phyloP scores from a whole-genome alignment of 1,140 invertebrate species.

The Drosophila mauritiana region DNA sequence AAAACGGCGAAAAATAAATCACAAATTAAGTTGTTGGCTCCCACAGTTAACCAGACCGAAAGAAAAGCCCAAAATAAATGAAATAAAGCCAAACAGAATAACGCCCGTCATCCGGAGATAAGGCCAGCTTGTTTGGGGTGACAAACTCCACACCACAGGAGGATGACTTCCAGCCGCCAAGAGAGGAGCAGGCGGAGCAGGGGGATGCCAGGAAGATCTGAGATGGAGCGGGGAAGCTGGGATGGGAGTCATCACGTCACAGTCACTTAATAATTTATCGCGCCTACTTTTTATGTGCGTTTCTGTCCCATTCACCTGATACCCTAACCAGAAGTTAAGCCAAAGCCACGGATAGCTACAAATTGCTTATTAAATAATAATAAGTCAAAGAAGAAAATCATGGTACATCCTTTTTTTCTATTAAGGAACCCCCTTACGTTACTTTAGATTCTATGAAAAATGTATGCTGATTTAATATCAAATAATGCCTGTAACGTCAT shows the following conservation, averaged over 20 bases:
- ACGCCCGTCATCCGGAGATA: constrained; percentile 66
- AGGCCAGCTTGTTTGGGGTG: constrained; percentile 54
- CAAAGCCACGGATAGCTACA: not conserved
- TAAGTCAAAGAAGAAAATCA: not conserved
- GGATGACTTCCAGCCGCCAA: constrained; percentile 30
- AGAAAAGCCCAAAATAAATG: constrained; percentile 35
- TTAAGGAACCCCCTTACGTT: no score
- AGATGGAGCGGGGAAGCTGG: constrained; percentile 11
- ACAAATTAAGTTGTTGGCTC: constrained; percentile 81
- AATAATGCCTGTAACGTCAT: no score
- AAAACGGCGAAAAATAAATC: constrained; percentile 58
- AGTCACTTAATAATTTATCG: constrained; percentile 75
- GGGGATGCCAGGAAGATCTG: no score
- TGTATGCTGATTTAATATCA: not conserved
- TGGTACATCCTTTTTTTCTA: no score
- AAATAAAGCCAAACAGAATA: constrained; percentile 47
- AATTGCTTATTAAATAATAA: not conserved
- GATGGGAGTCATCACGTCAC: constrained; percentile 42
- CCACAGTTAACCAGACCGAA: constrained; percentile 66
- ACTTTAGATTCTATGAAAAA: no score
- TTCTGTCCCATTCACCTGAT: not conserved
- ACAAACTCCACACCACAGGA: constrained; percentile 58
- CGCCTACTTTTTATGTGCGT: constrained; percentile 47
- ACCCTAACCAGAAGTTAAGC: not conserved
- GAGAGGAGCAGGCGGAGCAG: no score